Percentiles rank a stretch among this genome's conserved stretches.
These are phyloP conservation scores for Camarhynchus parvulus DNA, from an alignment of 2,113 vertebrate genomes.

Conservation along the genomic window DNA sequence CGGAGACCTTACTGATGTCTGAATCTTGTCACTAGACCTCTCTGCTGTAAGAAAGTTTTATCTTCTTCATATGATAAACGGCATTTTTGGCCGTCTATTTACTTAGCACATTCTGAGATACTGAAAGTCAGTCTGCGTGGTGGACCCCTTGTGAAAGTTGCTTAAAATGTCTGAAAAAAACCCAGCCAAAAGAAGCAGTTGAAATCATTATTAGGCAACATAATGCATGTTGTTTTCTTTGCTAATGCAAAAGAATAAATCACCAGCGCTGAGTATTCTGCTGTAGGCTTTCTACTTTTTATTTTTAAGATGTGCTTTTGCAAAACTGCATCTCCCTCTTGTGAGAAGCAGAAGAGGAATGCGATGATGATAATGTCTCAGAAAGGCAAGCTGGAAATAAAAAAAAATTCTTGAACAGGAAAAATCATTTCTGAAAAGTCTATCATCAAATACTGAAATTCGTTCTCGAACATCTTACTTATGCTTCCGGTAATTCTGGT, in stretches of 20 bases:
- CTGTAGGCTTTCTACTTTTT: background rate
- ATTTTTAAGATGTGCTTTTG: constrained; percentile 36
- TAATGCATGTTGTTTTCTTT: background rate
- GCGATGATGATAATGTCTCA: background rate
- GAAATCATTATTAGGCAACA: background rate
- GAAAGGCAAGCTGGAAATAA: constrained; percentile 15
- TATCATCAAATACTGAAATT: background rate
- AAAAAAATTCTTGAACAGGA: constrained; percentile 25
- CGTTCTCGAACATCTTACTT: background rate
- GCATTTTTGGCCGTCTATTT: constrained; percentile 56
- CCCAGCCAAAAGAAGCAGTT: background rate
- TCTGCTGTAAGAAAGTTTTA: constrained; percentile 74
- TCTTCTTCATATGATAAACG: constrained; percentile 45
- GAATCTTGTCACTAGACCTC: constrained; percentile 30
- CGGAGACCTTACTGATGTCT: background rate
- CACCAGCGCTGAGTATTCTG: background rate
- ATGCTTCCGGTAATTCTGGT: background rate
- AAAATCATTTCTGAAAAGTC: background rate
- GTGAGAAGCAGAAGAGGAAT: background rate
- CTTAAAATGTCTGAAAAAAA: constrained; percentile 26
- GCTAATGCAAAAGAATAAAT: background rate
- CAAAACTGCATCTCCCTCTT: background rate
- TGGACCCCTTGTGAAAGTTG: constrained; percentile 55
- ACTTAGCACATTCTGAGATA: constrained; percentile 37
- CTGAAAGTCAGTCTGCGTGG: constrained; percentile 6